Conservation (phyloP, 1,140 invertebrate genomes). For the Aleiodes sp. region DNA sequence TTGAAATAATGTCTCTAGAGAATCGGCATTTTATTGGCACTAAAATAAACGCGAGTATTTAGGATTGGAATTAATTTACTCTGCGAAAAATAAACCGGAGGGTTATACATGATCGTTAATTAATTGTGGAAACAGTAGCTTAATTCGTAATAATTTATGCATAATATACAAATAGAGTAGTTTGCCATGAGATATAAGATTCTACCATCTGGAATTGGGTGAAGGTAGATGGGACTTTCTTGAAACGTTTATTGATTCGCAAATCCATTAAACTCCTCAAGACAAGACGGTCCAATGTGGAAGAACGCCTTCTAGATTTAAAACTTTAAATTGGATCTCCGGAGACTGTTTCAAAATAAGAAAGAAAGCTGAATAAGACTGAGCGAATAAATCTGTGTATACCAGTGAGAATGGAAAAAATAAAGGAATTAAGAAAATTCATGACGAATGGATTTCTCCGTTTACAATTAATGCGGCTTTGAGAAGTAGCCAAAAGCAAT, state of each 20-base stretch:
- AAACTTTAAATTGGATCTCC: slow-evolving; percentile 36
- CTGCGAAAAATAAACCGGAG: background rate
- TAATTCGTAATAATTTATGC: background rate
- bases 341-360: background rate
- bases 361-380: background rate
- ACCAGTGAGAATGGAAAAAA: background rate
- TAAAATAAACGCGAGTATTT: background rate
- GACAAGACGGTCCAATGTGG: background rate
- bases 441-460: too few species aligned
- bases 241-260: slow-evolving; percentile 27
- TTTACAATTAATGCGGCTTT: slow-evolving; percentile 16
- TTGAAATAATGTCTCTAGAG: background rate
- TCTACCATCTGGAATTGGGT: background rate
- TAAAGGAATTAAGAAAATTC: too few species aligned
- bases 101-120: background rate
- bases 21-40: background rate
- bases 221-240: background rate
- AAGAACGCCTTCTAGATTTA: slow-evolving; percentile 16
- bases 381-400: background rate
- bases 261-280: slow-evolving; percentile 29
- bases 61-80: background rate
- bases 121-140: background rate
- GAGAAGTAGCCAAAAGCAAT: slow-evolving; percentile 11
- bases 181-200: background rate
- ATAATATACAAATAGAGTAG: background rate